These are phyloP conservation scores for Ylistrum balloti DNA, from an alignment of 1,140 invertebrate genomes.

Conservation along the genomic window DNA sequence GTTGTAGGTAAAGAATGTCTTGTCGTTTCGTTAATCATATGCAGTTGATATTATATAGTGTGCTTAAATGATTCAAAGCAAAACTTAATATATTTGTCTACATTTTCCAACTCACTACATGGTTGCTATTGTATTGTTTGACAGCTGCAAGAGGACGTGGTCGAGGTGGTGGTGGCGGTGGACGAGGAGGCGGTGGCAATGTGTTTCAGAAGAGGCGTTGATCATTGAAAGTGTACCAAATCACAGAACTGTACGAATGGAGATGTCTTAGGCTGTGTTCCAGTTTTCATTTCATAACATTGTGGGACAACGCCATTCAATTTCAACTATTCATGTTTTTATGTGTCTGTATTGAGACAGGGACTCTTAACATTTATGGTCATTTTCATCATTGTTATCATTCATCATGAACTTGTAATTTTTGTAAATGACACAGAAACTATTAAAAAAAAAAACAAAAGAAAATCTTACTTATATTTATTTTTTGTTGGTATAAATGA, in stretches of 20 bases:
- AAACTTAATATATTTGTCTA: too few relatives aligned
- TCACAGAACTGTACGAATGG: background rate
- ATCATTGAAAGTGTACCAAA: background rate
- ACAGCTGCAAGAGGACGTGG: conserved; percentile 60
- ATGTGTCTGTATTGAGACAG: background rate
- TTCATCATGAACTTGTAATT: conserved; percentile 8
- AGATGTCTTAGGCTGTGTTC: background rate
- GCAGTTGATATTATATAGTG: too few relatives aligned
- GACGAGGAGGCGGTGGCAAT: conserved; percentile 54
- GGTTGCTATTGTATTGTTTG: conserved; percentile 7
- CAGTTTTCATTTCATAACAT: background rate
- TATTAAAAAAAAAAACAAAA: background rate
- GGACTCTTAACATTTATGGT: too few relatives aligned
- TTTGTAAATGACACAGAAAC: background rate
- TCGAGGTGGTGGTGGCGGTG: conserved; percentile 58
- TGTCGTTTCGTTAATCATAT: too few relatives aligned
- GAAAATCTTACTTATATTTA: too few relatives aligned
- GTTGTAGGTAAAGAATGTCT: too few relatives aligned
- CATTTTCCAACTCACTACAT: too few relatives aligned
- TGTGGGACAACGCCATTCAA: background rate
- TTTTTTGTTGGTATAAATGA: too few relatives aligned
- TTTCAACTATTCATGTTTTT: too few relatives aligned
- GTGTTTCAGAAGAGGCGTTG: conserved; percentile 52
- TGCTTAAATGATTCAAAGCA: too few relatives aligned
- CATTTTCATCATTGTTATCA: background rate